Evolutionary conservation across 2,113 vertebrate genomes (phyloP).

Genomic region (Motacilla alba): DNA sequence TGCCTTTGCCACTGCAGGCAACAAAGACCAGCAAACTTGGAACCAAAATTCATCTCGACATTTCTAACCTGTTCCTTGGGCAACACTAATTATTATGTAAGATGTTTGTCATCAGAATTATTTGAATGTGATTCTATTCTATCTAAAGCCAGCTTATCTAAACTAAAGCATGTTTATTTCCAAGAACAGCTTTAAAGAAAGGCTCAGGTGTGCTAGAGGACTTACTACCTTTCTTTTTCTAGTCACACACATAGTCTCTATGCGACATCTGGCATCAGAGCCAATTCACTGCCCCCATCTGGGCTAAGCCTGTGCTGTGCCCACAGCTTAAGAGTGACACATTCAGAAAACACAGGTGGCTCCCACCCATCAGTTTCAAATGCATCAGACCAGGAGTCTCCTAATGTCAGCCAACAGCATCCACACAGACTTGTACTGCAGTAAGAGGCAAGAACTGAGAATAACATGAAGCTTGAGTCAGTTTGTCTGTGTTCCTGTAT

Average conservation of each 20-base stretch:
- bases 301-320: neutral
- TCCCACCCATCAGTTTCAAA: neutral
- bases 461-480: neutral
- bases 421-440: neutral
- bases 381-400: neutral
- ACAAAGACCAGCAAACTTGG: neutral
- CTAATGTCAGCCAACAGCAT: neutral
- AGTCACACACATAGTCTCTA: neutral
- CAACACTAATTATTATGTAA: fast-evolving
- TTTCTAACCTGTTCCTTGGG: neutral
- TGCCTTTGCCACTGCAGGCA: neutral
- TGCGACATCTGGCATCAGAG: neutral
- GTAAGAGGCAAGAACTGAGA: neutral
- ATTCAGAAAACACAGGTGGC: neutral
- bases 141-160: neutral
- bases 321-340: neutral
- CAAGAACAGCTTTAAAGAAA: neutral
- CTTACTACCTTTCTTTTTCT: neutral
- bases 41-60: neutral
- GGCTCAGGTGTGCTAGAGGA: neutral
- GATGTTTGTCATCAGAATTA: neutral
- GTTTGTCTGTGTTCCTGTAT: neutral
- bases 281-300: neutral
- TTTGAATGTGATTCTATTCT: neutral
- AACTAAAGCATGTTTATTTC: neutral